Evolutionary conservation across 2,888 invertebrate species (phyloP), one percentile per base, ranked within the genome.

Genomic region (Eremobia ochroleuca): DNA sequence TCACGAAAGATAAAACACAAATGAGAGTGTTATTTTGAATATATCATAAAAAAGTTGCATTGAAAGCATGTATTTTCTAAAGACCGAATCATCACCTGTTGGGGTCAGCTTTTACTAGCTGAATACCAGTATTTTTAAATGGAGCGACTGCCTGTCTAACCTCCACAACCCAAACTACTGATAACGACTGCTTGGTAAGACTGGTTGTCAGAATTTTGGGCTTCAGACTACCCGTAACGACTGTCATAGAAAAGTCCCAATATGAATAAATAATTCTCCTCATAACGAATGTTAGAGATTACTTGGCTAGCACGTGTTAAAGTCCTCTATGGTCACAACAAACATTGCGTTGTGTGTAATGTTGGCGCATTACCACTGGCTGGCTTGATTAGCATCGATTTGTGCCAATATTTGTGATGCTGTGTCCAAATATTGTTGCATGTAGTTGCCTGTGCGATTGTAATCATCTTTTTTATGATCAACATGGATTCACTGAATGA

Each of bases 371-470:
- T 40, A 46, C 21, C 67, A 64, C 64, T 40, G 9, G 15, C 4
- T 43, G 28, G 8, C 25, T 67, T n/a, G 11, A 46, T 68, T 77
- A 77, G 18, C 77, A 55, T 37, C 55, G 4, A 67, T 58, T 46
- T 64, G 6, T 46, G 11, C 8, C 34, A 68, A 34, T 21, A 55
- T 4, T 43, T n/a, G 25, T 40, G 43, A 46, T 15, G 28, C 18
- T 21, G 15, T 67, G 46, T 58, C 46, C 31, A 69, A 62, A 52
- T 34, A 31, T 58, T 21, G 15, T 73, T 65, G 43, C 18, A 55
- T 9, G 11, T 43, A 31, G 21, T 43, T 25, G 21, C 2, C 31
- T 52, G 4, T 34, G 25, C 11, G 43, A 37, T 34, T 31, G 13
- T 34, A 34, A 34, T 13, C 58, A 6, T 28, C 8, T 21, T 52